Base-by-base conservation (phyloP, 2,888 invertebrate species). In the Scaptomyza reducta region DNA sequence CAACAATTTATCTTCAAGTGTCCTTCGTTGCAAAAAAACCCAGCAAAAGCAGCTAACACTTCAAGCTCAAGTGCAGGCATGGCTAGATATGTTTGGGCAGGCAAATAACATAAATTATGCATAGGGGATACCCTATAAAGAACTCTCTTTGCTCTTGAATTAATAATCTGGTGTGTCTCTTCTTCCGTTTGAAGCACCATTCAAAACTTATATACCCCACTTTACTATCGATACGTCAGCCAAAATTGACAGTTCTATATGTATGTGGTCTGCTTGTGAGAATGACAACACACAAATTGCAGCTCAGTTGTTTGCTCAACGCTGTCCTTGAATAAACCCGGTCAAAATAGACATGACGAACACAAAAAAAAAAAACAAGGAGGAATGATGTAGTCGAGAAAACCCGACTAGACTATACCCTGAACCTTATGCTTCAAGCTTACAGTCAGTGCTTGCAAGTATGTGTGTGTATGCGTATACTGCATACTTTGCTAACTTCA, bases 1-100 rank as follows among this genome's bases (percentile, higher is more conserved):
- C 60, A 57, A 46, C 71, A 68, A 86, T 86, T 78, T 76, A 83
- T 83, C 86, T 79, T 86, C 68, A 46, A 67, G 54, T 70, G 65
- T 74, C 63, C 53, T 68, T 47, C 50, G 47, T 46, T 62, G 60
- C 56, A 57, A 50, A 13, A 27, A 11, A 18, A n/a, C n/a, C n/a
- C n/a, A 54, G 60, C 75, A 75, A 40, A 16, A 16, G 75, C 81
- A 79, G 61, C 66, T 29, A 13, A 41, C 66, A 57, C 44, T 57
- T 56, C 14, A 50, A 22, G 38, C 57, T 44, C 33, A 54, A 70
- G 25, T 57, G 72, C 49, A 49, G 40, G 40, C 27, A n/a, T n/a
- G 38, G 22, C 11, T 33, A n/a, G 11, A 27, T 25, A 10, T 7
- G 10, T 38, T 14, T 31, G 7, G 13, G 10, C 51, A 42, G 16